These are phyloP conservation scores for Amphilophus citrinellus DNA, from an alignment of 2,113 vertebrate genomes.

Conservation along the genomic window DNA sequence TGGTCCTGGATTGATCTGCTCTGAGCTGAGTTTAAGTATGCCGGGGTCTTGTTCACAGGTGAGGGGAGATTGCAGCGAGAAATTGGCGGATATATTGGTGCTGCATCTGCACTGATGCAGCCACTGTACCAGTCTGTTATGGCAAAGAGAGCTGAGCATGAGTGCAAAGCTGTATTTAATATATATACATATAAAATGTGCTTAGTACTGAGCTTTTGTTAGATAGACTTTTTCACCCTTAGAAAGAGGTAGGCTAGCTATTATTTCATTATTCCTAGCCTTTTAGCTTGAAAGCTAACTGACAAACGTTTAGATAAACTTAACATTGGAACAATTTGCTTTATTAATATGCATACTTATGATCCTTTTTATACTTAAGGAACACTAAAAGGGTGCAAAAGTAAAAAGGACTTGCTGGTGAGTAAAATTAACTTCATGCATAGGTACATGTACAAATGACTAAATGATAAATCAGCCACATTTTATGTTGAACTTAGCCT, in stretches of 20 bases:
- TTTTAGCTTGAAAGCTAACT: neutral
- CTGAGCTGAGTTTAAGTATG: neutral
- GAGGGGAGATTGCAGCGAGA: neutral
- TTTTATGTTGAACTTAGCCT: neutral
- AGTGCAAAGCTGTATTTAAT: neutral
- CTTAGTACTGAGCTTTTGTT: neutral
- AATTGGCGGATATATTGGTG: neutral
- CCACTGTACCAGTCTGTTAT: neutral
- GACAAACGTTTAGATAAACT: neutral
- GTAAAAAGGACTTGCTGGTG: neutral
- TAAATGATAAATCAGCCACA: neutral
- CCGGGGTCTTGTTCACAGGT: neutral
- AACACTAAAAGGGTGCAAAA: neutral
- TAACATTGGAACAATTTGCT: neutral
- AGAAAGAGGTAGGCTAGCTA: neutral
- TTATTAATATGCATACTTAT: neutral
- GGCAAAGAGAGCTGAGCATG: neutral
- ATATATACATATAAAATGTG: neutral
- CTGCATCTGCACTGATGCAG: rapidly evolving
- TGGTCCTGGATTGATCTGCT: neutral
- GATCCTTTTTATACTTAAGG: neutral
- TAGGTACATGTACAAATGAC: neutral
- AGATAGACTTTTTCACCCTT: neutral
- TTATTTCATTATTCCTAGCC: neutral
- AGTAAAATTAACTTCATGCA: neutral